A percentile compares a stretch with the other conserved stretches of the same genome.
Conservation (phyloP, 2,888 invertebrate species). For the Ectropis crepuscularia region DNA sequence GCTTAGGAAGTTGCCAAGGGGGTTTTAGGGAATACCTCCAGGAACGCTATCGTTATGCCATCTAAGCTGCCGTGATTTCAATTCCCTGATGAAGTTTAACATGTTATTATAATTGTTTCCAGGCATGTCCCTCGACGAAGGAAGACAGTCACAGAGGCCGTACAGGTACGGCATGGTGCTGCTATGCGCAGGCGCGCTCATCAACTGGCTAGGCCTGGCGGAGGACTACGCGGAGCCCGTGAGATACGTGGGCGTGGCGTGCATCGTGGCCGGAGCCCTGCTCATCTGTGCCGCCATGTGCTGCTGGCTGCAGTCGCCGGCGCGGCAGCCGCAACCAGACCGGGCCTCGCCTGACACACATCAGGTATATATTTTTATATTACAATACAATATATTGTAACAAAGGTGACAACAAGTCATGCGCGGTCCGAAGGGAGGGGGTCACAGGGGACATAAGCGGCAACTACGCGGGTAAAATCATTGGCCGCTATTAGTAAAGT, state of each 20-base stretch:
- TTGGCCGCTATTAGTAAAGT: no score
- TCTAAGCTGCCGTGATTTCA: no score
- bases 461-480: no score
- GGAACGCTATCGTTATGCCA: no score
- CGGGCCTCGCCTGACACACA: conserved; percentile 77
- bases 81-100: no score
- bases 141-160: conserved; percentile 88
- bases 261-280: conserved; percentile 89
- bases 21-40: no score
- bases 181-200: conserved; percentile 88
- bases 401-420: no score
- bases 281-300: conserved; percentile 90
- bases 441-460: no score
- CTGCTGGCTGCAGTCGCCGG: conserved; percentile 87
- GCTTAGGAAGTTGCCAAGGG: no score
- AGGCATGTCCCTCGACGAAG: conserved; percentile 88
- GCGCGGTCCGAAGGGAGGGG: no score
- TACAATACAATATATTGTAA: no score
- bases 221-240: conserved; percentile 90
- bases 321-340: conserved; percentile 74
- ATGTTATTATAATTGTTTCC: conserved; percentile 51
- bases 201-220: conserved; percentile 90
- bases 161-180: conserved; percentile 90
- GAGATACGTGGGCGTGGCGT: conserved; percentile 89
- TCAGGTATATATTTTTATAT: conserved; percentile 66